Evolutionary conservation across 2,888 invertebrate species (phyloP).

Genomic region (Aphidius colemani): DNA sequence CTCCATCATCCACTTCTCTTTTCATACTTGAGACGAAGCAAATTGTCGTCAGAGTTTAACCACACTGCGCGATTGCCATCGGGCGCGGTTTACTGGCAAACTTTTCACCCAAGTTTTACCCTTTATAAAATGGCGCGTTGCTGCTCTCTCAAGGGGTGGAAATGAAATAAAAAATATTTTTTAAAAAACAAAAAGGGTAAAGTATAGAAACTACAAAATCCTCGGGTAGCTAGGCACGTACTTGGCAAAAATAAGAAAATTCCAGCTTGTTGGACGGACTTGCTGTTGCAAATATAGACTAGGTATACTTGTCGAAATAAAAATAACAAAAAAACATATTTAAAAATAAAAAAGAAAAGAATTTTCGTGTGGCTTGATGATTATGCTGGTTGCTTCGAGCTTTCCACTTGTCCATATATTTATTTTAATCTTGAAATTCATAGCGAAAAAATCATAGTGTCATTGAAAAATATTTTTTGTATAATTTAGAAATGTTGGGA

Average conservation of each 20-base stretch:
- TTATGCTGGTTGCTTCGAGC: neutral
- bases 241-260: constrained; percentile 10
- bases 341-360: neutral
- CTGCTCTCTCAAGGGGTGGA: too few relatives aligned
- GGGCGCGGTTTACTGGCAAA: too few relatives aligned
- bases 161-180: too few relatives aligned
- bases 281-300: neutral
- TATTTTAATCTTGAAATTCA: neutral
- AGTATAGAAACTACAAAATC: too few relatives aligned
- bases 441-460: too few relatives aligned
- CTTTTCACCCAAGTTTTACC: too few relatives aligned
- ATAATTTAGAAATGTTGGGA: too few relatives aligned
- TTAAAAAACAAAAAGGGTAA: too few relatives aligned
- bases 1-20: neutral
- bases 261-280: neutral
- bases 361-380: neutral
- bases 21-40: constrained; percentile 6
- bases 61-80: neutral
- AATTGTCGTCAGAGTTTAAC: constrained; percentile 15
- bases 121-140: too few relatives aligned
- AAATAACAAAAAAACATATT: neutral
- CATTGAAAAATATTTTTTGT: too few relatives aligned
- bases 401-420: too few relatives aligned
- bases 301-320: neutral
- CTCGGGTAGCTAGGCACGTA: constrained; percentile 10